Evolutionary conservation across 2,888 invertebrate species (phyloP), one percentile per base, ranked within the genome.

Genomic region (Brenthis daphne): DNA sequence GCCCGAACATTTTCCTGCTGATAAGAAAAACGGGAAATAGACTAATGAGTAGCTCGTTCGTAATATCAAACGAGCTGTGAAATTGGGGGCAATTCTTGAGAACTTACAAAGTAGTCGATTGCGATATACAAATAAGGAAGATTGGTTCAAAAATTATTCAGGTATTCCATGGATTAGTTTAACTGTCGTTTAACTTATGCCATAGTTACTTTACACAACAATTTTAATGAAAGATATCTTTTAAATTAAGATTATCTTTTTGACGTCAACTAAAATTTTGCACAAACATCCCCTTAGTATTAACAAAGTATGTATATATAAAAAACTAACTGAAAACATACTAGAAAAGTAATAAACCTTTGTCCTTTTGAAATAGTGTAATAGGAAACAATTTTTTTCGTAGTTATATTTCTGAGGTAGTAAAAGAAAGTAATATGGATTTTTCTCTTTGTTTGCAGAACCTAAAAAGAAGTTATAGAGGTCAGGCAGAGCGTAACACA

Each of bases 401-500:
- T 50, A 57, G 8, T 50, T 37, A 37, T 65, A 57, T 57, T 47
- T 47, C 58, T 13, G 53, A 29, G 3, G 14, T 43, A 33, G 43
- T 54, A 54, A 53, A 20, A 50, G 29, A 58, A 58, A 33, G 53
- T 16, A 60, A 54, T 57, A 20, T 43, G 43, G 24, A 33, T 58
- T 64, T 67, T 69, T 55, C 29, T 64, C 37, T 69, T 69, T 57
- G 60, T 69, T 61, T 65, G 43, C 37, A 50, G 50, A 51, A 57
- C 64, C 64, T 54, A 60, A 57, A 69, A 37, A 60, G 33, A 66
- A 76, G 75, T 79, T 76, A 65, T 70, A 75, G 74, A 76, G 78
- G 79, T 77, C 78, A 77, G 71, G 72, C 66, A 65, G 24, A 68
- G 56, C 63, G 57, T 66, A 47, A 66, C 56, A 69, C 58, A 66